Percentiles rank a stretch among this genome's conserved stretches.
Evolutionary conservation across 2,888 invertebrate species (phyloP).

Genomic region (Pediacus dermestoides): DNA sequence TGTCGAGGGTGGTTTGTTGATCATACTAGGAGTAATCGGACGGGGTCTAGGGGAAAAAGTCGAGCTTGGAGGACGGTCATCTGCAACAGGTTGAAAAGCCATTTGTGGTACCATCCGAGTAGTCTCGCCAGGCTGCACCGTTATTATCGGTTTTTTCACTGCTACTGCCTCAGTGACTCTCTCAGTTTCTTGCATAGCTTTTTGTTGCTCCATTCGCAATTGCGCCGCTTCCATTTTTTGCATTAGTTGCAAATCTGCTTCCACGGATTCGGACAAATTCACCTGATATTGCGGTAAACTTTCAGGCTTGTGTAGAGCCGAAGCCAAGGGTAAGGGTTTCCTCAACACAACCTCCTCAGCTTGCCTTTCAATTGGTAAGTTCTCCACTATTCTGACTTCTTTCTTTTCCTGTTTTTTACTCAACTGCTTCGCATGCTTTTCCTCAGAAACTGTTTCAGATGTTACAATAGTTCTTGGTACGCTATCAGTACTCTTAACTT

Average conservation of each 20-base stretch:
- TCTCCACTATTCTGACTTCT: conserved; percentile 15
- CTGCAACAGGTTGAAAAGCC: conserved; percentile 62
- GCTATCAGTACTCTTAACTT: conserved; percentile 28
- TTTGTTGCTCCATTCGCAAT: conserved; percentile 21
- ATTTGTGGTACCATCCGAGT: conserved; percentile 47
- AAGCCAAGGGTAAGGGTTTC: conserved; percentile 35
- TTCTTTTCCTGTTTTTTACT: conserved; percentile 21
- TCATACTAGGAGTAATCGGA: conserved; percentile 67
- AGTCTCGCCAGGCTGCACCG: conserved; percentile 36
- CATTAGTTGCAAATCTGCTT: conserved; percentile 36
- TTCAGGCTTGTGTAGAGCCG: conserved; percentile 57
- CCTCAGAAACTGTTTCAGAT: conserved; percentile 33
- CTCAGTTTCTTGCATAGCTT: conserved; percentile 13
- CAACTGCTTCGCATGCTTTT: conserved; percentile 25
- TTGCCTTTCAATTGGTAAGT: conserved; percentile 30
- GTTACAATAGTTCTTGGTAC: conserved; percentile 24
- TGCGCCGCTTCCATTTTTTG: conserved; percentile 34
- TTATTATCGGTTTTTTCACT: conserved; percentile 37
- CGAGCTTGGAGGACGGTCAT: conserved; percentile 45
- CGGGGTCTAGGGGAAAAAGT: conserved; percentile 56
- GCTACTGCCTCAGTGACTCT: conserved; percentile 13
- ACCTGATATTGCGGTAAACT: conserved; percentile 64
- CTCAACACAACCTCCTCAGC: conserved; percentile 37
- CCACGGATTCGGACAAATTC: conserved; percentile 49
- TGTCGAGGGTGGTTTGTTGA: conserved; percentile 70